Percentiles rank a stretch among this genome's conserved stretches.
These are phyloP conservation scores for Carterocephalus palaemon DNA, from an alignment of 2,888 invertebrate species.

Conservation along the genomic window DNA sequence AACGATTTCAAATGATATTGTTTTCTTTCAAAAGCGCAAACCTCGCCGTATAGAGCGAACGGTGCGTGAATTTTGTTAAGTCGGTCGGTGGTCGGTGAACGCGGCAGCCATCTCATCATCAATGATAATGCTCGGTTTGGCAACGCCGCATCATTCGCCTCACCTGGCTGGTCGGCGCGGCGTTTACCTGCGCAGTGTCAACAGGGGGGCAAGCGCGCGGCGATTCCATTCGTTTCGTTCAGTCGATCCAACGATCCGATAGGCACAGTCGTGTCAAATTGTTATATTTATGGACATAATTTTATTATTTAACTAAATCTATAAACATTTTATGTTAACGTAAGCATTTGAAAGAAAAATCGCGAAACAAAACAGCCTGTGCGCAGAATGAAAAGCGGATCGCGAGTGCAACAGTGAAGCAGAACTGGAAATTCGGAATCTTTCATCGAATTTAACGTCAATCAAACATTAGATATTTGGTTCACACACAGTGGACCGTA, in stretches of 20 bases:
- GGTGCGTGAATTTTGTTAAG: constrained; percentile 51
- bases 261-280: constrained; percentile 57
- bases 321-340: constrained; percentile 20
- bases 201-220: constrained; percentile 65
- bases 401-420: constrained; percentile 39
- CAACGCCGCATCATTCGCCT: constrained; percentile 67
- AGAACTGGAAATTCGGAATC: constrained; percentile 42
- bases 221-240: constrained; percentile 36
- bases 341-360: constrained; percentile 7
- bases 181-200: constrained; percentile 75
- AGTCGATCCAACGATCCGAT: constrained; percentile 67
- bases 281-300: constrained; percentile 39
- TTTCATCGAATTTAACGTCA: constrained; percentile 49
- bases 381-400: constrained; percentile 25
- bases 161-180: constrained; percentile 76
- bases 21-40: constrained; percentile 14
- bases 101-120: constrained; percentile 69
- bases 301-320: constrained; percentile 49
- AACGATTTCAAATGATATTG: constrained; percentile 10
- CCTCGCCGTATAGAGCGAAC: constrained; percentile 43
- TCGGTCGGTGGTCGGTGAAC: constrained; percentile 31
- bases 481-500: constrained; percentile 36
- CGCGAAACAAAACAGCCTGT: constrained; percentile 42
- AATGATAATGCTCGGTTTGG: constrained; percentile 76
- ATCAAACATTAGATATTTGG: constrained; percentile 35